phyloP scores from a whole-genome alignment of 2,113 vertebrate species.

The Pseudorhombus dupliciocellatus region DNA sequence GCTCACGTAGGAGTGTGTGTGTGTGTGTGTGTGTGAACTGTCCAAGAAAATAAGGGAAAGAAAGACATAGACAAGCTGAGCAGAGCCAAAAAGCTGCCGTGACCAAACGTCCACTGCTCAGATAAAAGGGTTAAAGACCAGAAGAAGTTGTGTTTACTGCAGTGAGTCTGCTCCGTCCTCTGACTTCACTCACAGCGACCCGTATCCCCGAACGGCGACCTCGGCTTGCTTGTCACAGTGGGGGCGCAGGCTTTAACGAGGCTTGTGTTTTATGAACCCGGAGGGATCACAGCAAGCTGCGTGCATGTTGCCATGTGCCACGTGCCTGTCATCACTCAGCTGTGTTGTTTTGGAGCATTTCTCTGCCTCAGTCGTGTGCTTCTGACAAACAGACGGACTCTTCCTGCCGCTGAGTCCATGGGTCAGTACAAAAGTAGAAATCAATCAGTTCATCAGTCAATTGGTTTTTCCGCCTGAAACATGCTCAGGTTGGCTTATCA shows the following conservation, averaged over 20 bases:
- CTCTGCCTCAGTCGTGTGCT: constrained; percentile 33
- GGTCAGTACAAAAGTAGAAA: constrained; percentile 34
- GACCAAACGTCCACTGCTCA: constrained; percentile 25
- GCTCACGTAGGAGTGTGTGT: constrained; percentile 8
- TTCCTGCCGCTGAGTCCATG: constrained; percentile 34
- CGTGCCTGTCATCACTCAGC: constrained; percentile 70
- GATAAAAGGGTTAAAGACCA: constrained; percentile 7
- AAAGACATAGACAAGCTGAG: constrained; percentile 28
- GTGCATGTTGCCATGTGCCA: constrained; percentile 61
- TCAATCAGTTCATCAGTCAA: constrained; percentile 50
- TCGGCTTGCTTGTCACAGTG: constrained; percentile 57
- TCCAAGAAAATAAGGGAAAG: constrained; percentile 15
- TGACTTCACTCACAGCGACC: constrained; percentile 49
- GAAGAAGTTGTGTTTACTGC: constrained; percentile 42
- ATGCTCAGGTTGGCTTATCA: constrained; percentile 63
- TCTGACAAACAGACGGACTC: constrained; percentile 22
- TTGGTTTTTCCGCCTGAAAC: constrained; percentile 31
- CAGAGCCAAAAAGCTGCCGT: constrained; percentile 44
- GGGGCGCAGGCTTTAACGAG: constrained; percentile 63
- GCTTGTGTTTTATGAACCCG: constrained; percentile 69
- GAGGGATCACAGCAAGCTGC: constrained; percentile 55
- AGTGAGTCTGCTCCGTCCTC: constrained; percentile 22
- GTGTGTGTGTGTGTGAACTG: constrained; percentile 14
- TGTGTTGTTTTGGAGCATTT: constrained; percentile 57
- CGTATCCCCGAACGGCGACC: constrained; percentile 62